Conservation (phyloP, 1,140 invertebrate genomes). For the Drosophila lacertosa region DNA sequence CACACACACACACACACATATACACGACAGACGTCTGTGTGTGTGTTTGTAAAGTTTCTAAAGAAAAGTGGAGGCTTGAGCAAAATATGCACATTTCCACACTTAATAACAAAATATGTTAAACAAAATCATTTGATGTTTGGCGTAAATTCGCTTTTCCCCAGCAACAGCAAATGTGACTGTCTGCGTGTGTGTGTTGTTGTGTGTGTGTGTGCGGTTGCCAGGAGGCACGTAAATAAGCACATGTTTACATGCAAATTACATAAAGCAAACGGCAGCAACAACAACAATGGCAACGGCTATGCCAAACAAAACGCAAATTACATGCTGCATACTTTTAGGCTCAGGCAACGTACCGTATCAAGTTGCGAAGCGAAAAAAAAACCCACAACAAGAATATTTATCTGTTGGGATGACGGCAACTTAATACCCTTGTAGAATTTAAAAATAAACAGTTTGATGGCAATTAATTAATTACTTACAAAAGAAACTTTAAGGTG, state of each 20-base stretch:
- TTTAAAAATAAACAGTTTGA: not conserved
- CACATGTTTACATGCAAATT: constrained; percentile 83
- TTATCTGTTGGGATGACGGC: not conserved
- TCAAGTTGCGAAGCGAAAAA: constrained; percentile 53
- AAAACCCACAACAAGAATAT: not conserved
- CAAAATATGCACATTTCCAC: constrained; percentile 82
- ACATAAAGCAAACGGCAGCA: constrained; percentile 72
- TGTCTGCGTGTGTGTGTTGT: constrained; percentile 13
- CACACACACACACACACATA: constrained; percentile 7
- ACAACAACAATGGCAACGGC: constrained; percentile 22
- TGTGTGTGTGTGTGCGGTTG: constrained; percentile 41
- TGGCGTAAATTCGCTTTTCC: constrained; percentile 56
- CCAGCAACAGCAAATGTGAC: constrained; percentile 8
- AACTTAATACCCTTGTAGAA: not conserved
- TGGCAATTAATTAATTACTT: too few relatives aligned
- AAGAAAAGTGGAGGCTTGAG: constrained; percentile 39
- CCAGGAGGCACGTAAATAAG: constrained; percentile 60
- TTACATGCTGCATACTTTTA: constrained; percentile 79
- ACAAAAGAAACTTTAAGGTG: too few relatives aligned
- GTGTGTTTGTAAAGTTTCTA: constrained; percentile 1
- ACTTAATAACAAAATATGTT: constrained; percentile 83
- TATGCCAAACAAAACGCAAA: constrained; percentile 76
- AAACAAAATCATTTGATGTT: constrained; percentile 83
- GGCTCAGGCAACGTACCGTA: constrained; percentile 52
- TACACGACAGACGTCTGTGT: not conserved